Base-by-base conservation (phyloP, 2,888 invertebrate genomes). In the Drosophila cognata region DNA sequence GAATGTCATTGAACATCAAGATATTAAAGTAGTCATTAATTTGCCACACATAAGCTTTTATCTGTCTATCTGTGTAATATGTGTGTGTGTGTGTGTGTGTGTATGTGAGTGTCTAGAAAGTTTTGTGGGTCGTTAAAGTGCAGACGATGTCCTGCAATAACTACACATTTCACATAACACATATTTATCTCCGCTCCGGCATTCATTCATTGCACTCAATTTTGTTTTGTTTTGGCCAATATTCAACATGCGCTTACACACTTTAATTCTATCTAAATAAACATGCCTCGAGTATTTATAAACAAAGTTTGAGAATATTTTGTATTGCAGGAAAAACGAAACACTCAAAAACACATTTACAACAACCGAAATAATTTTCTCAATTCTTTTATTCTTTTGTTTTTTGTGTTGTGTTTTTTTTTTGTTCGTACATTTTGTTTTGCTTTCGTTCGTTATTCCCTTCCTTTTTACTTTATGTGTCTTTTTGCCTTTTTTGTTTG, bases 1-100 rank as follows among this genome's bases (percentile, higher is more conserved):
- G 73, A 75, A 88, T 86, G 81, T 79, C 89, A 83, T 85, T 88
- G 88, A 85, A 88, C 88, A 90, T 87, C 77, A 80, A 84, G 81
- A 85, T 83, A 88, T 75, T 71, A 69, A 81, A 74, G 63, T 52
- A 68, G 55, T 66, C 67, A 74, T 81, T 79, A 81, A 73, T 86
- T 73, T 81, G 70, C 72, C 38, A 59, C 25, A 59, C 69, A 61
- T 59, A 51, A 74, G 25, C 29, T 63, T 48, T 50, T 46, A 56
- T 65, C 18, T 31, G 50, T 46, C 4, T 46, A 56, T 65, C 18
- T 31, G 64, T 46, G 1, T 46, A 46, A 46, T 8, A 7, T 16
- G 25, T 16, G 46, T 1, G 16, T 25, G 46, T 46, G 2, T 18
- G 18, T 35, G 36, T 67, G 3, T 46, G 33, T 25, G 18, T 57